Conservation (phyloP, 2,113 vertebrate species). For the Cheilinus undulatus region DNA sequence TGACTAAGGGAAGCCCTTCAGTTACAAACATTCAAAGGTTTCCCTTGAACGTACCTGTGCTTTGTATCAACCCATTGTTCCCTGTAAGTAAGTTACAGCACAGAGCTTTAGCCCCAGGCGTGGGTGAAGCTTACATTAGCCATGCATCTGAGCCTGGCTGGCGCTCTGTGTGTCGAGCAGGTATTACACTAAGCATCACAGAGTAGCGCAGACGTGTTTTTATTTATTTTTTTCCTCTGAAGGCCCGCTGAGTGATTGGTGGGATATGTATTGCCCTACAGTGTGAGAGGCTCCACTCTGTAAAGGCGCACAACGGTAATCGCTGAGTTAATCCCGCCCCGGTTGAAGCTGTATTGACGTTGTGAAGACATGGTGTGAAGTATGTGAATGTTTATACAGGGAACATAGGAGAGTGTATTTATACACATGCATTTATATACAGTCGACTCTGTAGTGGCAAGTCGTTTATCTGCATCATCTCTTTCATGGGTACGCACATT, state of each 20-base stretch:
- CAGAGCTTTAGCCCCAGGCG: conserved; percentile 55
- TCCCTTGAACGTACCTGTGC: not conserved
- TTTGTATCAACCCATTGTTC: conserved; percentile 38
- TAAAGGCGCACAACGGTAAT: conserved; percentile 61
- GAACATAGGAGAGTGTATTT: conserved; percentile 27
- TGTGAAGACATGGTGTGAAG: conserved; percentile 64
- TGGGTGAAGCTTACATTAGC: conserved; percentile 60
- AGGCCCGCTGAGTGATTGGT: conserved; percentile 67
- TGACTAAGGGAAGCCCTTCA: not conserved
- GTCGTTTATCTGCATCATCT: conserved; percentile 34
- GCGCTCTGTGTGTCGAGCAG: conserved; percentile 44
- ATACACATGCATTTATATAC: conserved; percentile 29
- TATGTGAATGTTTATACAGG: conserved; percentile 63
- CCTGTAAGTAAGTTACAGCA: conserved; percentile 50
- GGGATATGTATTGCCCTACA: conserved; percentile 68
- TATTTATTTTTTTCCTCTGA: conserved; percentile 2
- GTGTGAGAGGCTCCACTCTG: conserved; percentile 66
- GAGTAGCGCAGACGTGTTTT: conserved; percentile 37
- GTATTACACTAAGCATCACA: conserved; percentile 46
- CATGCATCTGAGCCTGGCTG: conserved; percentile 58
- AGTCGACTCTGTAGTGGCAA: conserved; percentile 31
- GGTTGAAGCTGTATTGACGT: conserved; percentile 69
- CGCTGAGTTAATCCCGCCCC: conserved; percentile 68
- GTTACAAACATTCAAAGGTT: not conserved
- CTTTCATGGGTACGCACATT: not conserved